These are phyloP conservation scores for Pachycephala philippinensis DNA, from an alignment of 2,113 vertebrate genomes.

Conservation along the genomic window DNA sequence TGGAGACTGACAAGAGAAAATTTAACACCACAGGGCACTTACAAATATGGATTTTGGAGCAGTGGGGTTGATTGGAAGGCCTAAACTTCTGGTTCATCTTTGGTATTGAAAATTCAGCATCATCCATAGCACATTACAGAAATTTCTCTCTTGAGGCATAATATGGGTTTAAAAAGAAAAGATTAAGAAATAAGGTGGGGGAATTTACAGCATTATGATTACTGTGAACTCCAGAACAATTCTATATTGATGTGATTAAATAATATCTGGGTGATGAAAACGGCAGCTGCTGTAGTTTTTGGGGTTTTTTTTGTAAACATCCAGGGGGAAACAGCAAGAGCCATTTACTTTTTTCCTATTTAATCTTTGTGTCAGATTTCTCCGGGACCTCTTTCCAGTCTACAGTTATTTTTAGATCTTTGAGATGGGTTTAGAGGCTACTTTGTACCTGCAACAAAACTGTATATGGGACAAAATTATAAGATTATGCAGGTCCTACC, in stretches of 20 bases:
- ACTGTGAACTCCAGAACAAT: neutral
- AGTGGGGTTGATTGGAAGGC: neutral
- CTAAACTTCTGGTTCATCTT: neutral
- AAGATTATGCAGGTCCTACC: neutral
- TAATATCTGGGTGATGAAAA: neutral
- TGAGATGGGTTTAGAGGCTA: neutral
- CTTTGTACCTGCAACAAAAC: neutral
- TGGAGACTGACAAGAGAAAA: neutral
- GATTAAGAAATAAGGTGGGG: neutral
- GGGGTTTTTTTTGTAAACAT: neutral
- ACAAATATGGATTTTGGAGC: neutral
- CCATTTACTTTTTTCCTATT: neutral
- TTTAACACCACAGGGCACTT: neutral
- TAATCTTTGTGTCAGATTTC: neutral
- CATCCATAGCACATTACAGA: neutral
- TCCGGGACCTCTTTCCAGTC: neutral
- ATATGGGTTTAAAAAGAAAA: neutral
- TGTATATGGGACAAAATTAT: neutral
- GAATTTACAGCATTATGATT: neutral
- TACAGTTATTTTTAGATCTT: neutral
- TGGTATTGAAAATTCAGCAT: neutral
- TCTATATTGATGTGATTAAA: neutral
- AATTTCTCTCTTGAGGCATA: neutral
- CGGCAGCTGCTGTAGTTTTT: neutral
- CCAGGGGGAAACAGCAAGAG: neutral